These are phyloP conservation scores for Dicerorhinus sumatrensis DNA, from an alignment of 2,113 vertebrate genomes.

Conservation along the genomic window DNA sequence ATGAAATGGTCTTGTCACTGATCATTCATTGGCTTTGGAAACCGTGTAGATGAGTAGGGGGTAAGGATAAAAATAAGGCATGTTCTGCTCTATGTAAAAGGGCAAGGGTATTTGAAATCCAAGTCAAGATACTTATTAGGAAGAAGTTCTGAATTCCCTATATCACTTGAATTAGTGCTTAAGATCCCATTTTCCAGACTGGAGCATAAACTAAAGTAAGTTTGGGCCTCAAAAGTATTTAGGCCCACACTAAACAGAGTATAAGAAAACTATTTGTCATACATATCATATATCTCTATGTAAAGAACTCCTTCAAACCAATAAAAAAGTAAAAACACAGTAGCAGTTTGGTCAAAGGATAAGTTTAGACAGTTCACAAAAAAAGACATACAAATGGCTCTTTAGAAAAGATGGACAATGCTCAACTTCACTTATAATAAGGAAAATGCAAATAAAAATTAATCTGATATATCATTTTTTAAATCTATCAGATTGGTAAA, in stretches of 20 bases:
- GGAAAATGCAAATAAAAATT: constrained; percentile 10
- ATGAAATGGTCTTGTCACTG: background rate
- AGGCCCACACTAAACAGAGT: background rate
- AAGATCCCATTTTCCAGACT: background rate
- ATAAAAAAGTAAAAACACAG: background rate
- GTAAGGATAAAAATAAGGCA: background rate
- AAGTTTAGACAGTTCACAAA: background rate
- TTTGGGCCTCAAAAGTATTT: background rate
- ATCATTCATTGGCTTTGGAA: background rate
- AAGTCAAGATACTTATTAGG: background rate
- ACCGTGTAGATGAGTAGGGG: background rate
- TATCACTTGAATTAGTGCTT: background rate
- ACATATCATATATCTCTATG: background rate
- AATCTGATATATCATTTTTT: background rate
- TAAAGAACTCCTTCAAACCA: background rate
- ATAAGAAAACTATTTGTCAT: constrained; percentile 9
- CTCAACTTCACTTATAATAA: background rate
- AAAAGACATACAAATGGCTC: background rate
- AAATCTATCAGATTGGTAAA: background rate
- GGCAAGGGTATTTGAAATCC: background rate
- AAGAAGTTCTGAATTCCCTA: background rate
- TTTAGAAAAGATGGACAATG: background rate
- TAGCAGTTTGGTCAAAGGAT: background rate
- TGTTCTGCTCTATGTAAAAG: background rate
- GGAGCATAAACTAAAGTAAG: background rate